Evolutionary conservation across 35 echinoderm and acorn worm genomes (phyloP).

Genomic region (Patiria miniata): DNA sequence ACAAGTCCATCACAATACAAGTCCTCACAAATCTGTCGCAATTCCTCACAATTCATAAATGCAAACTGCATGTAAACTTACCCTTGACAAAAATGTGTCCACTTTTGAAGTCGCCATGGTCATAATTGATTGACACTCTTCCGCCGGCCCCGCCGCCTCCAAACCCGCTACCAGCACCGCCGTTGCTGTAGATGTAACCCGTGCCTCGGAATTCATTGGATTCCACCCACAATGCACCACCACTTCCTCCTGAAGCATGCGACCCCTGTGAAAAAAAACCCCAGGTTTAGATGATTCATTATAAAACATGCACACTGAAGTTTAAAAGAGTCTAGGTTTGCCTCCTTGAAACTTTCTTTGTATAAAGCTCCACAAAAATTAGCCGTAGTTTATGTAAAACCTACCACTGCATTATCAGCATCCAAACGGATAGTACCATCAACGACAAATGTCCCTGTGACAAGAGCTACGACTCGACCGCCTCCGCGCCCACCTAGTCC

Average conservation of each 20-base stretch:
- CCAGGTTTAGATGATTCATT: neutral
- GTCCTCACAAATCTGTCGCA: too few species aligned
- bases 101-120: slow-evolving; percentile 58
- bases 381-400: neutral
- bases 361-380: neutral
- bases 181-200: slow-evolving; percentile 60
- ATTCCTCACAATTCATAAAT: too few species aligned
- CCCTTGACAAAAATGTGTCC: slow-evolving; percentile 68
- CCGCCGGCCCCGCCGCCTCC: slow-evolving; percentile 86
- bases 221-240: slow-evolving; percentile 78
- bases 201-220: slow-evolving; percentile 54
- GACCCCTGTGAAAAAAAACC: slow-evolving; percentile 28
- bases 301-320: neutral
- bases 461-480: neutral
- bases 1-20: too few species aligned
- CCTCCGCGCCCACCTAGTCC: slow-evolving; percentile 24
- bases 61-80: slow-evolving; percentile 33
- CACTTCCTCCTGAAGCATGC: slow-evolving; percentile 77
- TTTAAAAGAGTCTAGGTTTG: neutral
- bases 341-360: neutral
- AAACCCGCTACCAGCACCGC: slow-evolving; percentile 54
- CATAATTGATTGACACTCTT: slow-evolving; percentile 54
- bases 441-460: neutral
- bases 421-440: slow-evolving; percentile 38
- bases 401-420: slow-evolving; percentile 47